A percentile compares a stretch with the other conserved stretches of the same genome.
Evolutionary conservation across 2,113 vertebrate species (phyloP).

Genomic region (Prolemur simus): DNA sequence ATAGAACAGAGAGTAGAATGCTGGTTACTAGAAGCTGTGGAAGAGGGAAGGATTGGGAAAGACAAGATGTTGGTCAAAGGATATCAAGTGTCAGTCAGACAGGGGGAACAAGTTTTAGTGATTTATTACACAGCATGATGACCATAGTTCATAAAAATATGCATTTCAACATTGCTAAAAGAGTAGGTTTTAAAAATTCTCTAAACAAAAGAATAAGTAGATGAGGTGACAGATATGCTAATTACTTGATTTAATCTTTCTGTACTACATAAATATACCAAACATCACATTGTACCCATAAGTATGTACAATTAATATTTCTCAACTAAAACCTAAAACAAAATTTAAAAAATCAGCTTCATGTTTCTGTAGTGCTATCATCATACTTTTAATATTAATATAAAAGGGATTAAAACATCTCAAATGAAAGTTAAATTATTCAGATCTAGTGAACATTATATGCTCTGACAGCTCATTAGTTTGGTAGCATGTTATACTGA

Average conservation of each 20-base stretch:
- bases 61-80: not conserved
- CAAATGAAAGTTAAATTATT: not conserved
- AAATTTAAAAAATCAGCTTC: not conserved
- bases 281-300: not conserved
- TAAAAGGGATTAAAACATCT: not conserved
- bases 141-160: not conserved
- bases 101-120: not conserved
- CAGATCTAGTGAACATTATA: not conserved
- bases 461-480: not conserved
- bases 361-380: not conserved
- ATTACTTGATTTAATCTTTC: not conserved
- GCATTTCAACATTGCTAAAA: not conserved
- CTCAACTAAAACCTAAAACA: not conserved
- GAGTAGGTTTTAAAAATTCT: not conserved
- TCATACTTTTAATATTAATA: not conserved
- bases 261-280: too few relatives aligned
- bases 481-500: not conserved
- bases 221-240: not conserved
- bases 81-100: not conserved
- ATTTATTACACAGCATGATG: not conserved
- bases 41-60: rapidly evolving
- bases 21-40: not conserved
- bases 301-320: not conserved
- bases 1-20: not conserved
- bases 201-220: not conserved